phyloP scores from a whole-genome alignment of 1,140 invertebrate genomes.

The Asbolus verrucosus region DNA sequence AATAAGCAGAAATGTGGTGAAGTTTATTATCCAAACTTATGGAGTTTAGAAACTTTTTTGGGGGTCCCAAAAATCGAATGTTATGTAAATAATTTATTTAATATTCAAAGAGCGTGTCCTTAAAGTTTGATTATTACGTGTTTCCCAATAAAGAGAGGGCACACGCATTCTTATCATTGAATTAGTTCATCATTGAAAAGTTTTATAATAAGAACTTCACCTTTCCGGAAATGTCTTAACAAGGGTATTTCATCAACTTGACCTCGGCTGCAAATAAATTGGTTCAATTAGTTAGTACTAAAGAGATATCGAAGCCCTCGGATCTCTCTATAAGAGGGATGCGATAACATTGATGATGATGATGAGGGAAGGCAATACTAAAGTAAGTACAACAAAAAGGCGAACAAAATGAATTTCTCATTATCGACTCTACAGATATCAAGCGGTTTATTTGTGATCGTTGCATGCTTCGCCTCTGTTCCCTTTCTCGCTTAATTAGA shows the following conservation, averaged over 20 bases:
- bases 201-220: conserved; percentile 10
- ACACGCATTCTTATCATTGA: not conserved
- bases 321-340: not conserved
- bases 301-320: conserved; percentile 2
- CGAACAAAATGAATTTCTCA: conserved; percentile 18
- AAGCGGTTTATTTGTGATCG: conserved; percentile 19
- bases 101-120: too few species aligned
- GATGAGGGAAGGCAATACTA: too few species aligned
- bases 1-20: too few species aligned
- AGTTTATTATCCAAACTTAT: too few species aligned
- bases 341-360: not conserved
- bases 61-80: too few species aligned
- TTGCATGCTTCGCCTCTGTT: conserved; percentile 25
- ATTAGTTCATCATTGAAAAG: conserved; percentile 20
- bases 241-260: conserved; percentile 33
- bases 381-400: conserved; percentile 4
- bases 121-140: too few species aligned
- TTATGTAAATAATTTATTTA: too few species aligned
- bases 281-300: conserved; percentile 11
- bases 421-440: conserved; percentile 13
- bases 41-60: too few species aligned
- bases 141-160: too few species aligned
- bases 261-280: conserved; percentile 29
- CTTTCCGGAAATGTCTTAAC: not conserved
- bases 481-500: conserved; percentile 32